Evolutionary conservation across 2,797 vertebrate species (phyloP).

Genomic region (Simalia tracyae): DNA sequence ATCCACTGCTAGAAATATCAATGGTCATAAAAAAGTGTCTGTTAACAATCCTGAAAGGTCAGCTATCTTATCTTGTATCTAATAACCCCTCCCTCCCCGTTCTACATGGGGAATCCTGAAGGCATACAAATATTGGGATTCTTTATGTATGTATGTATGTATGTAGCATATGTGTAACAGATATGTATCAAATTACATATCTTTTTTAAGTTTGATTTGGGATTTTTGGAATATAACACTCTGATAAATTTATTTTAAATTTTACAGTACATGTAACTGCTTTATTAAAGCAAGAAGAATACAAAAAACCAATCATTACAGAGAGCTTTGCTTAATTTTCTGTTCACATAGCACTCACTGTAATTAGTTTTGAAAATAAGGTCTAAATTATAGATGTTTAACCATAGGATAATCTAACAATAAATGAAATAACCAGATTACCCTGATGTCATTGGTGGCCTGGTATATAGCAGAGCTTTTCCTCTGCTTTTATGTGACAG

Average conservation of each 20-base stretch:
- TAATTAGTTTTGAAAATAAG: not conserved
- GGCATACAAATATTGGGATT: not conserved
- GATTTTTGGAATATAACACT: not conserved
- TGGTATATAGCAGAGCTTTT: too few species aligned
- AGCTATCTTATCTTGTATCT: slow-evolving; percentile 10
- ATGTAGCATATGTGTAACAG: not conserved
- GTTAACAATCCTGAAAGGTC: not conserved
- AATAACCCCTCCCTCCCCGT: not conserved
- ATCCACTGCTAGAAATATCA: slow-evolving; percentile 11
- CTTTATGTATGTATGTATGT: not conserved
- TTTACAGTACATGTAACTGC: not conserved
- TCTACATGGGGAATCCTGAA: not conserved
- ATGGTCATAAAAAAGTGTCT: slow-evolving; percentile 3
- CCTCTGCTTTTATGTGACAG: not conserved
- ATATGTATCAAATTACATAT: fast-evolving
- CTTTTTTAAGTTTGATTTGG: not conserved
- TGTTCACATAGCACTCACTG: not conserved
- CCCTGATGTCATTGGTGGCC: not conserved
- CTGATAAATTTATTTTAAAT: not conserved
- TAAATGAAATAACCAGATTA: not conserved
- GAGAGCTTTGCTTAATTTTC: fast-evolving
- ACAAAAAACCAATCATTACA: not conserved
- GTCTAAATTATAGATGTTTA: not conserved
- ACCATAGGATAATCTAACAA: not conserved
- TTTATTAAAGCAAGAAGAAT: not conserved